Base-by-base conservation (phyloP, 2,797 vertebrate species). In the Acomys russatus region DNA sequence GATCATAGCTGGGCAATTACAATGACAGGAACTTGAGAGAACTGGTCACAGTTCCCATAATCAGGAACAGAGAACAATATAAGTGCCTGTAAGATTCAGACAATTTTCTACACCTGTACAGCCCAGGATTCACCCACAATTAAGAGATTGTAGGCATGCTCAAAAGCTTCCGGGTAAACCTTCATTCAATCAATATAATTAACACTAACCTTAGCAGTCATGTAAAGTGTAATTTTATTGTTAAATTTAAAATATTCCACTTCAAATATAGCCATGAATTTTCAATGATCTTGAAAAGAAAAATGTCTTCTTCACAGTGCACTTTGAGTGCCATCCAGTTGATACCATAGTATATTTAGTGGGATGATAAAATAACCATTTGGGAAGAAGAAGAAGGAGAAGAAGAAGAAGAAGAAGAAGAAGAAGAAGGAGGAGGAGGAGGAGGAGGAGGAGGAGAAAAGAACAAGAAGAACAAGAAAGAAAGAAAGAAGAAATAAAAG, bases 241-340 rank as follows among this genome's bases (percentile, higher is more conserved):
- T 91, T 92, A 96, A 91, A 94, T 87, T 89, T 80, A 70, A 17
- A 95, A 78, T 88, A 95, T 88, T 59, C 54, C 79, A 38, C 90
- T 96, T 83, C 15, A 97, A 92, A 87, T 78, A 64, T 5, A 92
- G 51, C 18, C 61, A 90, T 87, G 38, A 63, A 89, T 87, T 95
- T 91, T 12, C 70, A 61, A 73, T 90, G 23, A 90, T 84, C 70
- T 70, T 93, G 38, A 91, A 89, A 59, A 79, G 20, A 92, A 87
- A 88, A 77, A 82, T 88, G 6, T 82, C 22, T 77, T 92, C 77
- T 68, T 54, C 59, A 44, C 14, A 56, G 44, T 85, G 30, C 2
- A 68, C 70, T 71, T 73, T 91, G 66, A 82, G 63, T 87, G 44
- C 78, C 22, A 87, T 11, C 78, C 74, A 66, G 14, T 66, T 74